Evolutionary conservation across 2,797 vertebrate genomes (phyloP), one percentile per base, ranked within the genome.

Genomic region (Chelon labrosus): DNA sequence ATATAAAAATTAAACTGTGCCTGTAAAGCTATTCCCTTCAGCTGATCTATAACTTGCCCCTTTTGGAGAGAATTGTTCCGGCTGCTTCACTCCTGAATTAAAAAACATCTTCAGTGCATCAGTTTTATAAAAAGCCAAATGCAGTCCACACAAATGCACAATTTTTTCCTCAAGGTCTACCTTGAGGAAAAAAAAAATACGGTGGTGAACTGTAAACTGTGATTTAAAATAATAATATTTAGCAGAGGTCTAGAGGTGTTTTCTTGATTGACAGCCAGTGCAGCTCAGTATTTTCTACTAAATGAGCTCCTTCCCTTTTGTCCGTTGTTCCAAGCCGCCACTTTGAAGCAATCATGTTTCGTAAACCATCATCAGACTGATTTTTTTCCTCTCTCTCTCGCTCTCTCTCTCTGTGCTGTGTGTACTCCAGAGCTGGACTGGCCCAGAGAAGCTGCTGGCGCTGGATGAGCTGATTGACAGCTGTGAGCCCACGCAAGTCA

Each of bases 391-490:
- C 31, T 35, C 31, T 35, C 31, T 8, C 31, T 35, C 31, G 0
- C 31, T 35, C 31, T 31, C 31, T 31, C 31, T 56, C 58, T 84
- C 19, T 73, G 65, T 89, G 16, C 74, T 80, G n/a, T 86, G 9
- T 87, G 66, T 42, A 0, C 90, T 92, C 22, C 93, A 99, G 98
- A 99, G 97, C 95, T 99, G 98, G 98, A 98, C 96, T 64, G 98
- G 98, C 91, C 97, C 98, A 74, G 98, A 99, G 92, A 99, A 99
- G 92, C 94, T 99, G 89, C 96, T 99, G 94, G 98, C 98, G 79
- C 95, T 99, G 95, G 98, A 99, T 93, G 98, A 99, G 93, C 93
- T 99, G 89, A 99, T 99, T 77, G 98, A 99, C 91, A 99, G 97
- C 94, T 99, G 98, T 86, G 98, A 99, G 90, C 98, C 98, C 85